Evolutionary conservation across 2,797 vertebrate genomes (phyloP).

Genomic region (Coregonus sp.): DNA sequence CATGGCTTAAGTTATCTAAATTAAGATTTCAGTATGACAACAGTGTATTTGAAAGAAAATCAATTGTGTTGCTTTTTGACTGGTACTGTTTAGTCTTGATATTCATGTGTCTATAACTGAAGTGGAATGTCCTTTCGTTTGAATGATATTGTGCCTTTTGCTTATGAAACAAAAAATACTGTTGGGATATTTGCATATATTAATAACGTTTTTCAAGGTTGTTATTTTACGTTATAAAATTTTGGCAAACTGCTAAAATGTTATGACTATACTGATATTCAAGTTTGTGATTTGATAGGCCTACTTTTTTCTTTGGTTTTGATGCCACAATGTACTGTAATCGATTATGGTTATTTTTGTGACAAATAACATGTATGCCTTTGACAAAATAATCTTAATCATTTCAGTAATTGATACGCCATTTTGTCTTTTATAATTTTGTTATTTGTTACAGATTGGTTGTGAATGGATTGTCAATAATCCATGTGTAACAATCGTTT

Average conservation of each 20-base stretch:
- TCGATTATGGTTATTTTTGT: not conserved
- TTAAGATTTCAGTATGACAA: not conserved
- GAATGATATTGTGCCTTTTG: not conserved
- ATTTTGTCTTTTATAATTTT: not conserved
- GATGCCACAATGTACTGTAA: not conserved
- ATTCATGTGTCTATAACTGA: not conserved
- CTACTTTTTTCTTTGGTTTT: not conserved
- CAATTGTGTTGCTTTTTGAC: not conserved
- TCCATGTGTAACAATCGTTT: not conserved
- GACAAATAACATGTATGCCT: no score
- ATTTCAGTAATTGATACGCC: not conserved
- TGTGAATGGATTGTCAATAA: not conserved
- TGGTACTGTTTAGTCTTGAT: not conserved
- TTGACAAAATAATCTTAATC: not conserved
- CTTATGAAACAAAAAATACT: not conserved
- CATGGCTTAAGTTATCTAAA: no score
- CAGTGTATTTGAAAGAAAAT: not conserved
- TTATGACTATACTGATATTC: not conserved
- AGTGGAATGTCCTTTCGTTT: not conserved
- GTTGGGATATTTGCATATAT: not conserved
- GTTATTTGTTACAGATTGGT: not conserved
- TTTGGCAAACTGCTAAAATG: not conserved
- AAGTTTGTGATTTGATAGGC: not conserved
- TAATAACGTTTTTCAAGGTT: no score
- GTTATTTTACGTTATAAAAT: not conserved